phyloP scores from a whole-genome alignment of 2,113 vertebrate genomes.

The Ahaetulla prasina region DNA sequence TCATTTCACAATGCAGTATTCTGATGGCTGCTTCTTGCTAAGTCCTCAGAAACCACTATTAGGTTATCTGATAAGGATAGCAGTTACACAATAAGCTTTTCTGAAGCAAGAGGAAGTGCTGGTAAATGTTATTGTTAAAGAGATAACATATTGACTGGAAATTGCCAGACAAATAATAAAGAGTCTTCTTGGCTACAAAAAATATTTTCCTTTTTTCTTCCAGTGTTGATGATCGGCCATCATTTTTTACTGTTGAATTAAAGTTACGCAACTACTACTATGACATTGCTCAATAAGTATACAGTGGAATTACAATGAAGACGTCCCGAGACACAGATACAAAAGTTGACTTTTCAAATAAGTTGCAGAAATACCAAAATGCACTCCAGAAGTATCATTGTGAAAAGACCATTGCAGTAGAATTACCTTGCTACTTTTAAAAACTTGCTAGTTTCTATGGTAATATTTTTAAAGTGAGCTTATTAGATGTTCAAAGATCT shows the following conservation, averaged over 20 bases:
- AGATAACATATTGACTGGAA: background rate
- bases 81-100: background rate
- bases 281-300: conserved; percentile 80
- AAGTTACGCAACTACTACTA: conserved; percentile 91
- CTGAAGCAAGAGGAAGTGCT: background rate
- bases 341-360: background rate
- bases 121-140: background rate
- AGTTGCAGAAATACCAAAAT: background rate
- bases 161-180: background rate
- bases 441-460: background rate
- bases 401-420: background rate
- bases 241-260: conserved; percentile 79
- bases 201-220: conserved; percentile 26
- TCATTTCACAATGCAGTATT: background rate
- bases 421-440: background rate
- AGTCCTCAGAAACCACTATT: background rate
- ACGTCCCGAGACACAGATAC: accelerated
- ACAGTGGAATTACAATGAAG: background rate
- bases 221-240: conserved; percentile 81
- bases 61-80: background rate
- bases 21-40: background rate
- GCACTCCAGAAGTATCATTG: background rate
- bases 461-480: background rate
- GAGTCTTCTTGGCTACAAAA: background rate
- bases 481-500: background rate